Conservation (phyloP, 2,888 invertebrate genomes). For the Apamea sordens region DNA sequence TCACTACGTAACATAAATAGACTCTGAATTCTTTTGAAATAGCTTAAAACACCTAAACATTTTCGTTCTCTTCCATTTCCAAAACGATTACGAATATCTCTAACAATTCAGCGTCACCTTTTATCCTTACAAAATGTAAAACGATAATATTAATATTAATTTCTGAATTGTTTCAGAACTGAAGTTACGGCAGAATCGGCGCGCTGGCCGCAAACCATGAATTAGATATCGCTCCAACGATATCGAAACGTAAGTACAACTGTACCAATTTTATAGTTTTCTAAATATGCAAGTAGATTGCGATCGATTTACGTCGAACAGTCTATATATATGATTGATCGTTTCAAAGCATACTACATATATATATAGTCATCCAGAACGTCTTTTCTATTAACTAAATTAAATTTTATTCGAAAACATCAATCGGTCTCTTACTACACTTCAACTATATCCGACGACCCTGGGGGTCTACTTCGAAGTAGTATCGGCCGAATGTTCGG, state of each 20-base stretch:
- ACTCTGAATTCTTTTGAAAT: background rate
- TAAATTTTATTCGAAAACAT: no score
- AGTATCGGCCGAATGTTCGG: no score
- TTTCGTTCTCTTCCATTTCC: background rate
- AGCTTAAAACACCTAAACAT: background rate
- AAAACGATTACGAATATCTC: background rate
- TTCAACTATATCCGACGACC: no score
- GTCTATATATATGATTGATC: background rate
- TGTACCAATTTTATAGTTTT: background rate
- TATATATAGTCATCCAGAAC: no score
- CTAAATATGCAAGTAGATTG: background rate
- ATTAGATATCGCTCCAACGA: slow-evolving; percentile 89
- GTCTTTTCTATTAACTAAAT: no score
- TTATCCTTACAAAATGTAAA: slow-evolving; percentile 7
- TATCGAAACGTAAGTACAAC: slow-evolving; percentile 87
- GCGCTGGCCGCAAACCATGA: slow-evolving; percentile 83
- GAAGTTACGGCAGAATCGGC: slow-evolving; percentile 71
- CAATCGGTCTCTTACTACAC: no score
- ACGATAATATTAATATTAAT: slow-evolving; percentile 35
- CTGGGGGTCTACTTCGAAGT: no score
- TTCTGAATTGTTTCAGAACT: slow-evolving; percentile 58
- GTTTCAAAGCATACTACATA: background rate
- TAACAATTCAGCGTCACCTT: slow-evolving; percentile 2
- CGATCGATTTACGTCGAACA: background rate
- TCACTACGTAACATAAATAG: background rate